Conservation (phyloP, 2,797 vertebrate genomes). For the Chelidonichthys spinosus region DNA sequence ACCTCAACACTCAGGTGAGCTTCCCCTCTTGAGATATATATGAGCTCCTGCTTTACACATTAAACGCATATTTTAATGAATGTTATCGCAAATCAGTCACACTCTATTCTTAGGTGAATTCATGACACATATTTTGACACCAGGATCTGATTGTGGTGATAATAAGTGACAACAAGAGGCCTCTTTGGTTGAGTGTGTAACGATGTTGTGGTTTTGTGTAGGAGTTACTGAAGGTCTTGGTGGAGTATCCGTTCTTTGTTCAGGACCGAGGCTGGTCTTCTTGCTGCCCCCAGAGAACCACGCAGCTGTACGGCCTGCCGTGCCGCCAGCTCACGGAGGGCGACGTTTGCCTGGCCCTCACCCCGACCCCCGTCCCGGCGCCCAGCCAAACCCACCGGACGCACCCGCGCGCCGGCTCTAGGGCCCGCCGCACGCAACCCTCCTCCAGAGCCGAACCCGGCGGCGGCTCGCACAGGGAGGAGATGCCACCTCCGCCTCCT, state of each 20-base stretch:
- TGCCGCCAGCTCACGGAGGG: constrained; percentile 84
- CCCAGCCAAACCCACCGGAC: constrained; percentile 69
- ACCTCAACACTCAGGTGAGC: constrained; percentile 88
- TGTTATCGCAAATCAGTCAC: constrained; percentile 1
- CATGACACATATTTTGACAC: not conserved
- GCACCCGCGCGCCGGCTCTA: constrained; percentile 57
- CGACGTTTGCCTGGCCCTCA: constrained; percentile 86
- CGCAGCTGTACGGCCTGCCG: constrained; percentile 83
- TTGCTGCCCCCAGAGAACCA: constrained; percentile 85
- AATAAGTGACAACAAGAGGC: constrained; percentile 3
- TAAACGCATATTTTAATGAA: not conserved
- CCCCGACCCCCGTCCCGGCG: constrained; percentile 77
- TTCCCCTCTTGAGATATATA: not conserved
- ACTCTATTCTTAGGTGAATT: not conserved
- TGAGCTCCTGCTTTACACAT: not conserved
- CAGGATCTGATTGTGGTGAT: constrained; percentile 20
- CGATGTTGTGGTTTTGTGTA: constrained; percentile 67
- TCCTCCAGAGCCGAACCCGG: constrained; percentile 63
- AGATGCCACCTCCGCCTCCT: constrained; percentile 79
- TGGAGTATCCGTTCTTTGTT: constrained; percentile 89
- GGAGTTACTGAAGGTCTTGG: constrained; percentile 88
- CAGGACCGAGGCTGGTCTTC: constrained; percentile 87
- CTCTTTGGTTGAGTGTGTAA: constrained; percentile 40
- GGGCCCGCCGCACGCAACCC: constrained; percentile 63
- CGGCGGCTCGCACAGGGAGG: constrained; percentile 69